Conservation (phyloP, 2,113 vertebrate species). For the Cichladusa arquata region DNA sequence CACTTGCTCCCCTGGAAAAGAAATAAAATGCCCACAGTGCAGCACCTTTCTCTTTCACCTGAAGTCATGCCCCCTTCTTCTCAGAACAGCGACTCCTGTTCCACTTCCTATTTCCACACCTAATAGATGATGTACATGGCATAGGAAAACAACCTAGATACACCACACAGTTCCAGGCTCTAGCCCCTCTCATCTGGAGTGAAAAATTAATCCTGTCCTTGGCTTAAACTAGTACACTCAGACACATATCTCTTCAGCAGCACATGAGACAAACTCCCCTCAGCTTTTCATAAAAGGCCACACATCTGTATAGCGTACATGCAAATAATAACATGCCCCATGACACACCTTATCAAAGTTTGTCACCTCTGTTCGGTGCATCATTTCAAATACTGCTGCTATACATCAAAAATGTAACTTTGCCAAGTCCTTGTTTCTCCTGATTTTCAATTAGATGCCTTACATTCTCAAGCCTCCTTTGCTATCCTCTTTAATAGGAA, state of each 20-base stretch:
- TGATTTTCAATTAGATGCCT: not conserved
- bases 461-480: not conserved
- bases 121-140: too few relatives aligned
- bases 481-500: not conserved
- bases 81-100: not conserved
- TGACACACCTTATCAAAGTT: not conserved
- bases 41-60: not conserved
- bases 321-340: not conserved
- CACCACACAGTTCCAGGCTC: too few relatives aligned
- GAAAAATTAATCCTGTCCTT: not conserved
- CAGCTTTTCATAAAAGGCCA: not conserved
- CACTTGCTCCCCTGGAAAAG: accelerated
- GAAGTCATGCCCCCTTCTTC: not conserved
- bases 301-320: not conserved
- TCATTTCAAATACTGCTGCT: not conserved
- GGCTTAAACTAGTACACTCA: not conserved
- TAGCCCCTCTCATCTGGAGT: too few relatives aligned
- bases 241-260: not conserved
- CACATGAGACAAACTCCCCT: not conserved
- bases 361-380: not conserved
- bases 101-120: not conserved
- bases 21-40: not conserved
- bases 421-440: not conserved
- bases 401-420: not conserved
- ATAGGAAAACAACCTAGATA: not conserved